These are phyloP conservation scores for Mechanitis messenoides DNA, from an alignment of 2,888 invertebrate genomes.

Conservation along the genomic window DNA sequence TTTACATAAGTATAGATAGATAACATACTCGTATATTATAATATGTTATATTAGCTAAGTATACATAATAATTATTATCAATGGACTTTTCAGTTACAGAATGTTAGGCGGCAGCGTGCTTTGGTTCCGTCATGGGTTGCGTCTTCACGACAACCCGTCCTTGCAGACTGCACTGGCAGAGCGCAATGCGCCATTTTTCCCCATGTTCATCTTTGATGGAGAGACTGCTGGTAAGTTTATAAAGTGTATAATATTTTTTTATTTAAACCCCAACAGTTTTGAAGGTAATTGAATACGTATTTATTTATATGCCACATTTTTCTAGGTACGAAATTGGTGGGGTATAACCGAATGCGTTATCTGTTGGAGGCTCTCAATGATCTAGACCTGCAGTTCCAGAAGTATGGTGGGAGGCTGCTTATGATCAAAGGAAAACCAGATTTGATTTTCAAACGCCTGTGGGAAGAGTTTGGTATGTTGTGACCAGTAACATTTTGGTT, in stretches of 20 bases:
- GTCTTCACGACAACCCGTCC: constrained; percentile 83
- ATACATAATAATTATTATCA: neutral
- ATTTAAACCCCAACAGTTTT: neutral
- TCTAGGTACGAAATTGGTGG: constrained; percentile 78
- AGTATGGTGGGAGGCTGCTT: constrained; percentile 75
- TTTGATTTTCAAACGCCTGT: constrained; percentile 73
- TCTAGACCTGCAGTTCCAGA: constrained; percentile 76
- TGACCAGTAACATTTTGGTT: no score
- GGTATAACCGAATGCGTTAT: constrained; percentile 82
- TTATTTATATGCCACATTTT: neutral
- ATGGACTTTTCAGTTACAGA: constrained; percentile 2
- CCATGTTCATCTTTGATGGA: constrained; percentile 85
- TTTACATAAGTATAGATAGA: no score
- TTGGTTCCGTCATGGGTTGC: constrained; percentile 84
- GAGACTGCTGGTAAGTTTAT: constrained; percentile 78
- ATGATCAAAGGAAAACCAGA: constrained; percentile 79
- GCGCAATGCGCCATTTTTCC: constrained; percentile 67
- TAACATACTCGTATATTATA: no score
- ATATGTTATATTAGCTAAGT: no score
- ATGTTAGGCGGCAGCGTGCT: constrained; percentile 75
- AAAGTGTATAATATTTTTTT: neutral
- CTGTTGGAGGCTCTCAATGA: constrained; percentile 81
- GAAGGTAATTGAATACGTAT: no score
- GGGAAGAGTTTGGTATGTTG: constrained; percentile 73
- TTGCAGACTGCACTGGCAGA: constrained; percentile 74